A percentile compares a stretch with the other conserved stretches of the same genome.
These are phyloP conservation scores for Myotis lucifugus DNA, from an alignment of 2,113 vertebrate species.

Conservation along the genomic window DNA sequence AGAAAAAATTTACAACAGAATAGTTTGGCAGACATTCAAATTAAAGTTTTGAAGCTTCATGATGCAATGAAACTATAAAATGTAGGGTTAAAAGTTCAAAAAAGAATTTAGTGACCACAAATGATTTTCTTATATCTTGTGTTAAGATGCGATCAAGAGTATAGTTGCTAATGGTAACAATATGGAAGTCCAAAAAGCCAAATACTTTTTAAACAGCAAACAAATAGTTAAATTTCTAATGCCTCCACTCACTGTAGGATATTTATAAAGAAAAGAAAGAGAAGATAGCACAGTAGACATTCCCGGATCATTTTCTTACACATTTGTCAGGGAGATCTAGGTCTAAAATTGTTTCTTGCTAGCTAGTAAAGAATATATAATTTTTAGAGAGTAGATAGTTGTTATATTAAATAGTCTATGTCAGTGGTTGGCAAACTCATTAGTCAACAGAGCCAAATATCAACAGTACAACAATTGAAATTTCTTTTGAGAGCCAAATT, in stretches of 20 bases:
- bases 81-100: not conserved
- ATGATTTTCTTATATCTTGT: not conserved
- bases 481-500: no score
- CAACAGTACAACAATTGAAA: no score
- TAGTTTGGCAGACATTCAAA: not conserved
- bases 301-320: not conserved
- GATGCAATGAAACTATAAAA: not conserved
- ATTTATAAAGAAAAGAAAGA: not conserved
- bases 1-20: not conserved
- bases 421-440: no score
- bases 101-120: not conserved
- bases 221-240: not conserved
- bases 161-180: not conserved
- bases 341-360: not conserved
- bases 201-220: not conserved
- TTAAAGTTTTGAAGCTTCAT: constrained; percentile 34
- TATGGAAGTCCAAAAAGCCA: not conserved
- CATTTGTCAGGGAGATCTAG: not conserved
- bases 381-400: not conserved
- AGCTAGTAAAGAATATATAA: not conserved
- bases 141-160: not conserved
- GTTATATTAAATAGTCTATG: not conserved
- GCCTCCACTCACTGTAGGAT: not conserved
- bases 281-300: not conserved
- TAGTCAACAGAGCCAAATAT: no score